Conservation (phyloP, 1,140 invertebrate genomes). For the Caenorhabditis latens region DNA sequence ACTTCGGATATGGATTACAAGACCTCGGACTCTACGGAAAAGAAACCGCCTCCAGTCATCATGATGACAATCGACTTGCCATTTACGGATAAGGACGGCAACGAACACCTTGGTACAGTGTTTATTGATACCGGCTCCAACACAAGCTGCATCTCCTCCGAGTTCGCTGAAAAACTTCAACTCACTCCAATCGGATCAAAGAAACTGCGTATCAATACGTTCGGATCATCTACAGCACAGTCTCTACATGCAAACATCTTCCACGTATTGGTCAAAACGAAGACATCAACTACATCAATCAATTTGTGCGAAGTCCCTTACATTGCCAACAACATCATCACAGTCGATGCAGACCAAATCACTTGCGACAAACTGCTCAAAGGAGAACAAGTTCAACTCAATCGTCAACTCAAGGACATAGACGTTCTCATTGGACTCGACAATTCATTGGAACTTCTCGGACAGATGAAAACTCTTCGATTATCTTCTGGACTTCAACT, state of each 20-base stretch:
- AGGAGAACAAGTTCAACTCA: background rate
- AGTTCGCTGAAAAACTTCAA: background rate
- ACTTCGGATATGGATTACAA: too few relatives aligned
- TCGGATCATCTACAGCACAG: background rate
- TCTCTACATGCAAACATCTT: background rate
- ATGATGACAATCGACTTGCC: background rate
- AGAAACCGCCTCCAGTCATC: background rate
- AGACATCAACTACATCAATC: background rate
- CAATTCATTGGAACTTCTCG: background rate
- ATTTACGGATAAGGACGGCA: background rate
- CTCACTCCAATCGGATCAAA: background rate
- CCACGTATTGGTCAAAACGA: background rate
- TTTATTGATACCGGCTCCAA: background rate
- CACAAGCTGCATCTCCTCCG: background rate
- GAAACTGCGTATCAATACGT: background rate
- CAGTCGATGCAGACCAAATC: background rate
- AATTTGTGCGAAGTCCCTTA: background rate
- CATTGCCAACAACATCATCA: constrained; percentile 10
- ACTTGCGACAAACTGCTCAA: background rate
- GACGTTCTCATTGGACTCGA: background rate
- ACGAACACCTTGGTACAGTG: background rate
- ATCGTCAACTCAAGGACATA: background rate
- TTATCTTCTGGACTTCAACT: background rate
- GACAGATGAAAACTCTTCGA: background rate
- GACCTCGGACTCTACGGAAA: too few relatives aligned